These are phyloP conservation scores for Lagorchestes hirsutus DNA, from an alignment of 2,797 vertebrate species.

Conservation along the genomic window DNA sequence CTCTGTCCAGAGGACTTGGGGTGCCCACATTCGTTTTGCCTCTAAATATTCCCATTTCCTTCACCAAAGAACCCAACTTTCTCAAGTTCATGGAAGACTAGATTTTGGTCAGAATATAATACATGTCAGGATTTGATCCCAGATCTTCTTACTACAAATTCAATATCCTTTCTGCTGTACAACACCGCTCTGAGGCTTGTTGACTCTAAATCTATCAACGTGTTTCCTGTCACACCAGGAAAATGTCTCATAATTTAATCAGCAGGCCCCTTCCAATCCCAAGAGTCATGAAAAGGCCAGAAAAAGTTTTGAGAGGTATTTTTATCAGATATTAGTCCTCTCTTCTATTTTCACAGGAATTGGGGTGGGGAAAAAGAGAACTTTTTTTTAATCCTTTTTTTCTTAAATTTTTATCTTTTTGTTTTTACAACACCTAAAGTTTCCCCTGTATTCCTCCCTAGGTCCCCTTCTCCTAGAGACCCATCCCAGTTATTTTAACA, in stretches of 20 bases:
- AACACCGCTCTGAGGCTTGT: background rate
- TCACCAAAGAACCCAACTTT: background rate
- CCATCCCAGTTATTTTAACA: background rate
- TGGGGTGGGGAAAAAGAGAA: background rate
- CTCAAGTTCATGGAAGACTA: background rate
- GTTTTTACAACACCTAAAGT: background rate
- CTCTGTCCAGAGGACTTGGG: background rate
- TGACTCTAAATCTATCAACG: background rate
- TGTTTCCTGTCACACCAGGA: background rate
- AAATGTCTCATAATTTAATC: background rate
- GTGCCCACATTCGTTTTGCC: background rate
- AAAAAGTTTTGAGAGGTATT: background rate
- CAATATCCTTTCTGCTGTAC: background rate
- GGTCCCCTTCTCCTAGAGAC: background rate
- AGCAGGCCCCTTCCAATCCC: background rate
- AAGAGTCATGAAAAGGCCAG: background rate
- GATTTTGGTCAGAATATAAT: background rate
- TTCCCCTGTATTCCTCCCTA: background rate
- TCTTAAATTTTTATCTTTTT: background rate
- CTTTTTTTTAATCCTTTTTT: background rate
- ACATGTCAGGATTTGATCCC: background rate
- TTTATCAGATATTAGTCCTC: background rate
- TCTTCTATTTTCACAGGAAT: background rate
- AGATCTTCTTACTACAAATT: background rate
- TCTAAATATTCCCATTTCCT: background rate